Base-by-base conservation (phyloP, 2,113 vertebrate species). In the Hemibagrus wyckioides region DNA sequence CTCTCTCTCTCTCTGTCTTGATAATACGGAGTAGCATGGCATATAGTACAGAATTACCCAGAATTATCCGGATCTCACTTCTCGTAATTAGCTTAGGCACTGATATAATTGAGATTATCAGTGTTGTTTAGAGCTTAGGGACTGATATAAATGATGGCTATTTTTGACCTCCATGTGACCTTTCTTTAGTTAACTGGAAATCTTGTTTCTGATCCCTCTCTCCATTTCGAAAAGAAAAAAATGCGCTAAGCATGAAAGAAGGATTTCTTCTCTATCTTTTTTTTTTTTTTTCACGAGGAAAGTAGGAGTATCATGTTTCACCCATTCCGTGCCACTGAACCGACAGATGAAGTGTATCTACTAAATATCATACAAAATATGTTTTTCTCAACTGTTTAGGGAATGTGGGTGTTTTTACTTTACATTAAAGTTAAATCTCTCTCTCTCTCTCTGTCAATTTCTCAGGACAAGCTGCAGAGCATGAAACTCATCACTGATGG, bases 381-480 rank as follows among this genome's bases (percentile, higher is more conserved):
- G 8, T 19, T 11, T 25, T 44, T 28, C 11, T 48, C 41, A 44
- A 19, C 2, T 69, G 21, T 36, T 30, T 33, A 21, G 36, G 67
- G 3, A 36, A 39, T 39, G 6, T 77, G 8, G 50, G 17, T 36
- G 76, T 17, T 80, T 80, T 56, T 80, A 15, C 9, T 80, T 80
- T 33, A 15, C 0, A 2, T 50, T 48, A 52, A 77, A 50, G 30
- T n/a, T 41, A 50, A 80, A 80, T 33, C 80, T 5, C 91, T 63
- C 82, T 28, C 84, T 84, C 33, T 61, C 15, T 7, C 39, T 30
- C 41, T 85, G 57, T 73, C 85, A 98, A 11, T 86, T 75, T 90
- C 30, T 77, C 85, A 99, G 98, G 96, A 97, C 93, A 97, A 99
- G 85, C 92, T 97, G 79, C 96, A 97, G 93, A 96, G 94, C 90